Evolutionary conservation across 2,113 vertebrate genomes (phyloP).

Genomic region (Lophius piscatorius): DNA sequence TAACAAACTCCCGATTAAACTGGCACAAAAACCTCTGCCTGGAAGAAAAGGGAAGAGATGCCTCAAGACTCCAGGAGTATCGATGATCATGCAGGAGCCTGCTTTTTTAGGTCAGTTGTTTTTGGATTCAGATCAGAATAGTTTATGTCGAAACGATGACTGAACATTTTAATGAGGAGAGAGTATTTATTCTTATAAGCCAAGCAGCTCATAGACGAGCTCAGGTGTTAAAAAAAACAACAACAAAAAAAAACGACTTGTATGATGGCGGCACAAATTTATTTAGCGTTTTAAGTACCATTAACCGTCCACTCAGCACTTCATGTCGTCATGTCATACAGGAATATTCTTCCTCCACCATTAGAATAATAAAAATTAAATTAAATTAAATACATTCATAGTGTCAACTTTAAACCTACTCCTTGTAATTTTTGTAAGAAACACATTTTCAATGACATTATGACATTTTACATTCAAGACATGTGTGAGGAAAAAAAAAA

Average conservation of each 20-base stretch:
- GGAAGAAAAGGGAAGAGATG: conserved; percentile 1
- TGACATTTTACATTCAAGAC: too few relatives aligned
- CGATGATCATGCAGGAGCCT: conserved; percentile 32
- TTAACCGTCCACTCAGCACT: conserved; percentile 36
- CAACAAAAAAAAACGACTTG: neutral
- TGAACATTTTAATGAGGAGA: too few relatives aligned
- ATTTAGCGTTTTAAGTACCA: conserved; percentile 42
- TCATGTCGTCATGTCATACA: conserved; percentile 11
- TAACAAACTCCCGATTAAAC: conserved; percentile 35
- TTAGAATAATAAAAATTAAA: conserved; percentile 11
- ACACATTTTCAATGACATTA: too few relatives aligned
- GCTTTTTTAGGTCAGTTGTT: conserved; percentile 16
- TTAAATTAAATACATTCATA: conserved; percentile 41
- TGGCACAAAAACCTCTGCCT: conserved; percentile 48
- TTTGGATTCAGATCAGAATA: conserved; percentile 33
- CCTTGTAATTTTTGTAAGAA: too few relatives aligned
- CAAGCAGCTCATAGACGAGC: too few relatives aligned
- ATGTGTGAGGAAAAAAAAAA: too few relatives aligned
- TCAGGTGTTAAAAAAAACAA: too few relatives aligned
- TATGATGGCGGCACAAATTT: conserved; percentile 49
- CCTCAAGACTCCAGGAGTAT: conserved; percentile 12
- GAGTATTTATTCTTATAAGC: too few relatives aligned
- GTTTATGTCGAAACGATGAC: too few relatives aligned
- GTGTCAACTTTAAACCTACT: too few relatives aligned
- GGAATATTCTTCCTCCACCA: conserved; percentile 14